A percentile compares a stretch with the other conserved stretches of the same genome.
Evolutionary conservation across 2,113 vertebrate species (phyloP).

Genomic region (Chaetura pelagica): DNA sequence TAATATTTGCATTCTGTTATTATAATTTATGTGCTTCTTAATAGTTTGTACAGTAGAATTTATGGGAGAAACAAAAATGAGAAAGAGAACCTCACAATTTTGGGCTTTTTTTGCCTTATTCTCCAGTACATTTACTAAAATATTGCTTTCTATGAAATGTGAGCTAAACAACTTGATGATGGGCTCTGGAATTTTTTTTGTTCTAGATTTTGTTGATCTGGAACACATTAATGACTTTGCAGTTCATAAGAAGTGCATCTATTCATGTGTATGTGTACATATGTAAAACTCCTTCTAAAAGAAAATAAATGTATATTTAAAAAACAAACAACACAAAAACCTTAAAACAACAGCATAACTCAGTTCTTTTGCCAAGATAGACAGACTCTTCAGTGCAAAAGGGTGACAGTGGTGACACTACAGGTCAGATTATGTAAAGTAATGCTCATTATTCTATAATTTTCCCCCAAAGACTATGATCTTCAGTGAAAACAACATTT

Average conservation of each 20-base stretch:
- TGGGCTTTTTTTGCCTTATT: not conserved
- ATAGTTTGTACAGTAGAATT: not conserved
- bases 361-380: not conserved
- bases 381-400: constrained; percentile 23
- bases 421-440: constrained; percentile 61
- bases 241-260: not conserved
- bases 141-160: not conserved
- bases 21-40: not conserved
- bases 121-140: not conserved
- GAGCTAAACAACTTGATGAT: not conserved
- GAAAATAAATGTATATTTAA: not conserved
- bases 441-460: constrained; percentile 69
- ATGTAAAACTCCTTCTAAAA: not conserved
- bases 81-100: not conserved
- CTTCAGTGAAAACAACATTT: constrained; percentile 61
- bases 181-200: not conserved
- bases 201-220: not conserved
- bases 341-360: not conserved
- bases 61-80: not conserved
- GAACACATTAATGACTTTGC: not conserved
- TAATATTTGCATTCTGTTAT: not conserved
- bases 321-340: not conserved
- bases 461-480: constrained; percentile 62
- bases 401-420: constrained; percentile 53
- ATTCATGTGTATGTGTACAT: not conserved